Evolutionary conservation across 2,113 vertebrate genomes (phyloP).

Genomic region (Athene cunicularia): DNA sequence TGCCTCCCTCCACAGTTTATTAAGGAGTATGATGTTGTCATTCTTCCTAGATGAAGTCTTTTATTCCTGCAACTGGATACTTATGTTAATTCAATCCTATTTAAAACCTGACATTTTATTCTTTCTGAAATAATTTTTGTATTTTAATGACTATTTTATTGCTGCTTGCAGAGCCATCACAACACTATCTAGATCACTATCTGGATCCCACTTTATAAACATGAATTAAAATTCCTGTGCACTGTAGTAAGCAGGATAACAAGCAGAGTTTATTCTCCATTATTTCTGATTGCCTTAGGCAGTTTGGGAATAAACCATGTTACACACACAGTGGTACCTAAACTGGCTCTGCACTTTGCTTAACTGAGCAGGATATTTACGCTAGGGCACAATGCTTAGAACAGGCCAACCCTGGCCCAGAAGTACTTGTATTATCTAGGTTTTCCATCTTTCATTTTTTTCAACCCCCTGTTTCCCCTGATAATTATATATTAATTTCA

Average conservation of each 20-base stretch:
- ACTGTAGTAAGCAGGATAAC: background rate
- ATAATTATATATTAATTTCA: background rate
- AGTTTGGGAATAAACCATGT: background rate
- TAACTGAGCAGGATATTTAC: background rate
- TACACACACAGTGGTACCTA: background rate
- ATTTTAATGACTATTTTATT: background rate
- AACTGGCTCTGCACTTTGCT: background rate
- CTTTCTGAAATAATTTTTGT: constrained; percentile 2
- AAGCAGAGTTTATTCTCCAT: background rate
- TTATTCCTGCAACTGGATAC: constrained; percentile 58
- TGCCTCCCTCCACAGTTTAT: background rate
- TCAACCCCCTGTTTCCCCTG: background rate
- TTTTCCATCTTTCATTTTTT: background rate
- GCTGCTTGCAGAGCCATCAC: background rate
- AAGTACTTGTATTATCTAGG: background rate
- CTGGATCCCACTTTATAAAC: background rate
- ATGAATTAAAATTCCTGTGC: background rate
- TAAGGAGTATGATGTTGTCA: background rate
- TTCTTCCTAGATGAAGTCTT: constrained; percentile 35
- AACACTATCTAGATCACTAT: background rate
- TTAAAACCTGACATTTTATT: constrained; percentile 20
- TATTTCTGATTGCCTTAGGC: background rate
- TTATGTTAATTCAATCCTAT: background rate
- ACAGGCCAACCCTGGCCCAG: background rate
- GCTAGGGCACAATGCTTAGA: rapidly evolving